Percentiles rank a stretch among this genome's conserved stretches.
Evolutionary conservation across 2,113 vertebrate genomes (phyloP).

Genomic region (Castor canadensis): DNA sequence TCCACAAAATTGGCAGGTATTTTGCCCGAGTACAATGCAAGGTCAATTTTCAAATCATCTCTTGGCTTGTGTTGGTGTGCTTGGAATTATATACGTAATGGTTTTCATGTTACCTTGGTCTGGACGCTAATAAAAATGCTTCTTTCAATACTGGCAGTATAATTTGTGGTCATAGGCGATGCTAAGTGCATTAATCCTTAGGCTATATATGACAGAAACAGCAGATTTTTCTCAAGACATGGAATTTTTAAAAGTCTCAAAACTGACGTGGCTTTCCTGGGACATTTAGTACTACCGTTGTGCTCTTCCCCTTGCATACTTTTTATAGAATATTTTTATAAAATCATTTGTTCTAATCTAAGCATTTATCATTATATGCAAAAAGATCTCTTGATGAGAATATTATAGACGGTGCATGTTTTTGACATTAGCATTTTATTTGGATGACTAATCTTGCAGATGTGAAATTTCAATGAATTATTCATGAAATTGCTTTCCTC

Average conservation of each 20-base stretch:
- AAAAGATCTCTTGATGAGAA: conserved; percentile 90
- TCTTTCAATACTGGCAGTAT: conserved; percentile 3
- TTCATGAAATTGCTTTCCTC: conserved; percentile 87
- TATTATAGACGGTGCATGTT: conserved; percentile 89
- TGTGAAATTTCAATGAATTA: conserved; percentile 90
- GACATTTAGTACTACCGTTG: neutral
- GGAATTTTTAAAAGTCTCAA: conserved; percentile 27
- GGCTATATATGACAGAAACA: neutral
- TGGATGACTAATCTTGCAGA: conserved; percentile 92
- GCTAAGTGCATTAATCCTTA: conserved; percentile 8
- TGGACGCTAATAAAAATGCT: neutral
- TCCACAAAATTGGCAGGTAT: neutral
- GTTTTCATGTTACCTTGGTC: neutral
- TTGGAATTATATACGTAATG: neutral
- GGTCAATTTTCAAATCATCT: neutral
- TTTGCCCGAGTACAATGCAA: neutral
- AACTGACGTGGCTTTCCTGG: conserved; percentile 56
- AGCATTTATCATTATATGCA: conserved; percentile 91
- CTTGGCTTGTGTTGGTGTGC: neutral
- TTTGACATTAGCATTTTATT: conserved; percentile 92
- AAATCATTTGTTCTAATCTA: conserved; percentile 90
- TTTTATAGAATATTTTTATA: conserved; percentile 86
- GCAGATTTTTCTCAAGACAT: neutral
- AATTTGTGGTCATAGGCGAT: conserved; percentile 46
- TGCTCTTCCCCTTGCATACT: conserved; percentile 41